Conservation (phyloP, 1,140 invertebrate genomes). For the Tenebrio molitor region DNA sequence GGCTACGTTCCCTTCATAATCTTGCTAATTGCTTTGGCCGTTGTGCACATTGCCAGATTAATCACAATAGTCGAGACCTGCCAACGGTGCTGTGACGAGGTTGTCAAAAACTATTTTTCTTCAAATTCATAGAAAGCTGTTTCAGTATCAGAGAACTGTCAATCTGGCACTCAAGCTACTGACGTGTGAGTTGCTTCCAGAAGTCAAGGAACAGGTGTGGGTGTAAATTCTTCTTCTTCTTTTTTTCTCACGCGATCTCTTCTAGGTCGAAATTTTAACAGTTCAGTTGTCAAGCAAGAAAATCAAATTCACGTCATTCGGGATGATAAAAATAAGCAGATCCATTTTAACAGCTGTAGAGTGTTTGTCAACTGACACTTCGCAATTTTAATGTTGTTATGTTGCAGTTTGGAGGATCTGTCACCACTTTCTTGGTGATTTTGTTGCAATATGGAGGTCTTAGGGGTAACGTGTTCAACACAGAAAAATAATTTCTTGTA, state of each 20-base stretch:
- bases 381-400: background rate
- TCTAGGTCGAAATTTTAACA: conserved; percentile 8
- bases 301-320: conserved; percentile 16
- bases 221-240: too few relatives aligned
- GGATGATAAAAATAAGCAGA: conserved; percentile 14
- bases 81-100: conserved; percentile 15
- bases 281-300: conserved; percentile 13
- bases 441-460: conserved; percentile 39
- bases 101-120: conserved; percentile 1
- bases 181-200: background rate
- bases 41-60: conserved; percentile 4
- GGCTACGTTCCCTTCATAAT: conserved; percentile 1
- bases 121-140: too few relatives aligned
- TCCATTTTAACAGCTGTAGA: conserved; percentile 11
- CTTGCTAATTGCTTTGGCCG: conserved; percentile 7
- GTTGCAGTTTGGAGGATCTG: conserved; percentile 39
- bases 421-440: conserved; percentile 41
- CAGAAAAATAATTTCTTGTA: too few relatives aligned
- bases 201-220: conserved; percentile 13
- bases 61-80: conserved; percentile 41
- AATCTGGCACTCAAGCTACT: conserved; percentile 4
- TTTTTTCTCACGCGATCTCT: too few relatives aligned
- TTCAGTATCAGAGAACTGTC: background rate
- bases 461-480: background rate
- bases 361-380: too few relatives aligned